phyloP scores from a whole-genome alignment of 2,888 invertebrate genomes.

The Apodemia mormo region DNA sequence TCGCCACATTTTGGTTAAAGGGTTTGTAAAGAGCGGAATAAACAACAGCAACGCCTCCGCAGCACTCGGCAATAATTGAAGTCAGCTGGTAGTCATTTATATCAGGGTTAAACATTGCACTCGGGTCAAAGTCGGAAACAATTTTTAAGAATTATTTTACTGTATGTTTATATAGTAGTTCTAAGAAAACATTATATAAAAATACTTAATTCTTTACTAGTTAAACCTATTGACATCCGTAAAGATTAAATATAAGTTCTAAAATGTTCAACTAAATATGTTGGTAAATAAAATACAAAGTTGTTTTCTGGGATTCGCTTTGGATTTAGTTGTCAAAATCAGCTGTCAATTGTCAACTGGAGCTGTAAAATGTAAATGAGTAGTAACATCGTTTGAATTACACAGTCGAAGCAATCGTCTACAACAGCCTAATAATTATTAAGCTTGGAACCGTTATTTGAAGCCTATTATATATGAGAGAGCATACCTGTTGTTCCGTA shows the following conservation, averaged over 20 bases:
- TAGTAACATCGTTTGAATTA: too few species aligned
- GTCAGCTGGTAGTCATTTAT: constrained; percentile 85
- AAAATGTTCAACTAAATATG: background rate
- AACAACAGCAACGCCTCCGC: constrained; percentile 86
- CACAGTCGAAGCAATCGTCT: too few species aligned
- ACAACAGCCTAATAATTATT: too few species aligned
- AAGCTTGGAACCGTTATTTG: background rate
- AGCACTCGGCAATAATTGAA: constrained; percentile 86
- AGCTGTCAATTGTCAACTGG: background rate
- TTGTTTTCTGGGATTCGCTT: background rate
- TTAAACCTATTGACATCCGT: background rate
- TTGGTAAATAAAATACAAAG: constrained; percentile 7
- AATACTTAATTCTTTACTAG: background rate
- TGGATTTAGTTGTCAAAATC: constrained; percentile 10
- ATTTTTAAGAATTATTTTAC: constrained; percentile 1
- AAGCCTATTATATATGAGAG: background rate
- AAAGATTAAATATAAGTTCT: background rate
- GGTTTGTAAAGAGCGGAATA: constrained; percentile 86
- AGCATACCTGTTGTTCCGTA: background rate
- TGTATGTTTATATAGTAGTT: background rate
- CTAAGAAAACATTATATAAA: background rate
- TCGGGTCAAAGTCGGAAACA: constrained; percentile 24
- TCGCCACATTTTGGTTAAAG: constrained; percentile 85
- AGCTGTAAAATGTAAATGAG: too few species aligned
- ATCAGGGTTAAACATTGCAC: constrained; percentile 81